These are phyloP conservation scores for Bradypus variegatus DNA, from an alignment of 2,797 vertebrate species.

Conservation along the genomic window DNA sequence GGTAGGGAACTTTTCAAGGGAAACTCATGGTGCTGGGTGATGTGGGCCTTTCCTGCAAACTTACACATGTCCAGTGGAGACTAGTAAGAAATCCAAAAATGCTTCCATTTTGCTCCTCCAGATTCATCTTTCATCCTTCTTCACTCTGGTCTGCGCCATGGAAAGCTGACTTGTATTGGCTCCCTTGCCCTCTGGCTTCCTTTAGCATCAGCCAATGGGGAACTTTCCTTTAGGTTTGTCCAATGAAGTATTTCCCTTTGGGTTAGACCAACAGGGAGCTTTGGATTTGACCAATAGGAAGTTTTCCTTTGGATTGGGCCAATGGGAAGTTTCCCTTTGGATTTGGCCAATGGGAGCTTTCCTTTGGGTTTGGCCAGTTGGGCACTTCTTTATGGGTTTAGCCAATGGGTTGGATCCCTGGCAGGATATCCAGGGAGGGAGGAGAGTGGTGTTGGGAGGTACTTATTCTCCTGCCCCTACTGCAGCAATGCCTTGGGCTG, in stretches of 20 bases:
- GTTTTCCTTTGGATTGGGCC: not conserved
- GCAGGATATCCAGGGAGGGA: not conserved
- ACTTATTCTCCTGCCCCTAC: rapidly evolving
- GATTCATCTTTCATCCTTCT: not conserved
- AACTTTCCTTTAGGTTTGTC: not conserved
- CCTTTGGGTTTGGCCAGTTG: not conserved
- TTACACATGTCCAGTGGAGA: not conserved
- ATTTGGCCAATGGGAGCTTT: not conserved
- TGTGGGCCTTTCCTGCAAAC: not conserved
- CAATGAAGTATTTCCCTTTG: not conserved
- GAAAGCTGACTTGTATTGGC: not conserved
- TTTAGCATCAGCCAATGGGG: not conserved
- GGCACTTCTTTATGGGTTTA: not conserved
- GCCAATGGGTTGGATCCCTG: not conserved
- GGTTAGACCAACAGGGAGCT: not conserved
- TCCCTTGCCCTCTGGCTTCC: not conserved
- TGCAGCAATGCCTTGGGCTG: not conserved
- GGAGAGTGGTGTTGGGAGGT: not conserved
- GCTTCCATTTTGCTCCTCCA: not conserved
- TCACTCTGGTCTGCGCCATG: not conserved
- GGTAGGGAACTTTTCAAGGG: not conserved
- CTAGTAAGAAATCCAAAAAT: not conserved
- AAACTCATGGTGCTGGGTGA: not conserved
- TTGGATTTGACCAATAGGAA: not conserved
- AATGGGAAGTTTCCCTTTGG: not conserved